Evolutionary conservation across 2,113 vertebrate genomes (phyloP).

Genomic region (Lathamus discolor): DNA sequence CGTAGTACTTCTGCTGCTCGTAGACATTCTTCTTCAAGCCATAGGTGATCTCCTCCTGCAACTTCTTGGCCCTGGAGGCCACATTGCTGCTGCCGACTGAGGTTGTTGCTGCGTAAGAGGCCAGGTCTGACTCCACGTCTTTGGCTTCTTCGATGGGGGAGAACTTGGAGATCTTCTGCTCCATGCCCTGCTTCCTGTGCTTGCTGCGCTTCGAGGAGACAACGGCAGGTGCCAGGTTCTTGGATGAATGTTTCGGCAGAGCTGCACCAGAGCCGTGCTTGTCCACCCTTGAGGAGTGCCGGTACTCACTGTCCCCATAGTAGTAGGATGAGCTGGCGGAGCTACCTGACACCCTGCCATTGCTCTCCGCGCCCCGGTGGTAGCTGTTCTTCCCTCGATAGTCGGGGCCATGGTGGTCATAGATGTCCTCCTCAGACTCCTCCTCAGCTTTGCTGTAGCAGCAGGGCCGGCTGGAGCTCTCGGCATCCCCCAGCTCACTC

Average conservation of each 20-base stretch:
- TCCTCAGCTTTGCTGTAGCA: constrained; percentile 90
- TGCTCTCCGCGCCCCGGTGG: constrained; percentile 83
- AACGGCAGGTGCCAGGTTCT: constrained; percentile 91
- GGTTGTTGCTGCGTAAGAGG: constrained; percentile 86
- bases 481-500: constrained; percentile 73
- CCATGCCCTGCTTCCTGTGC: constrained; percentile 96
- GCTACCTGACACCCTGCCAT: constrained; percentile 78
- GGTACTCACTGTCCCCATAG: constrained; percentile 84
- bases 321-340: constrained; percentile 81
- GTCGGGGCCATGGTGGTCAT: constrained; percentile 85
- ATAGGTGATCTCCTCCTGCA: constrained; percentile 90
- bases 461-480: constrained; percentile 76
- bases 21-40: constrained; percentile 93
- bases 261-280: constrained; percentile 75
- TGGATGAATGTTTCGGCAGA: constrained; percentile 88
- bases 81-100: constrained; percentile 85
- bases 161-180: constrained; percentile 98
- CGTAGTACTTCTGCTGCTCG: constrained; percentile 94
- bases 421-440: constrained; percentile 93
- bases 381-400: constrained; percentile 82
- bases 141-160: constrained; percentile 98
- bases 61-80: constrained; percentile 88
- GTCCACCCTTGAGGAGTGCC: constrained; percentile 81
- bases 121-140: constrained; percentile 94
- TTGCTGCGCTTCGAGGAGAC: constrained; percentile 95